These are phyloP conservation scores for Zaprionus inermis DNA, from an alignment of 1,140 invertebrate species.

Conservation along the genomic window DNA sequence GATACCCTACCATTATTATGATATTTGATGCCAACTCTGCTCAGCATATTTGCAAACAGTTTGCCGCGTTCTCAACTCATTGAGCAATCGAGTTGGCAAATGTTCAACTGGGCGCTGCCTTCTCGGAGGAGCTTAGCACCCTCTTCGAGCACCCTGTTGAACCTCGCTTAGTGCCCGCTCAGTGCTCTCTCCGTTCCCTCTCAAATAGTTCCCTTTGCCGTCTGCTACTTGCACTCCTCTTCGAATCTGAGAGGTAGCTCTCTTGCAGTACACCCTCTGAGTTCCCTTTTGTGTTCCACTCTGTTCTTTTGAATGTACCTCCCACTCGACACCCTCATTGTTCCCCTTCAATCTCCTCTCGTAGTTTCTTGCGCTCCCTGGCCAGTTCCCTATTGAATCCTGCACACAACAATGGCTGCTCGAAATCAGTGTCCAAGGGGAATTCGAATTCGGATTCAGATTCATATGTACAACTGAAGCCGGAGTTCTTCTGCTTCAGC, in stretches of 20 bases:
- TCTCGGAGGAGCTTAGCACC: neutral
- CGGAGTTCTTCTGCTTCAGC: neutral
- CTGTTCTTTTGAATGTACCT: neutral
- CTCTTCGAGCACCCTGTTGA: too few species aligned
- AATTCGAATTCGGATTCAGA: slow-evolving; percentile 24
- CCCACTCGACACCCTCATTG: neutral
- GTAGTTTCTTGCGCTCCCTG: neutral
- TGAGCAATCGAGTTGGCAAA: slow-evolving; percentile 54
- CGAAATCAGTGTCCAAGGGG: slow-evolving; percentile 27
- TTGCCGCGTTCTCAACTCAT: slow-evolving; percentile 57
- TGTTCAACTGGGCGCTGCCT: neutral
- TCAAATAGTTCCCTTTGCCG: too few species aligned
- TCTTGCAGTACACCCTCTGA: neutral
- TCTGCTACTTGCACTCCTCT: too few species aligned
- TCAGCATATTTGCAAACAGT: slow-evolving; percentile 55
- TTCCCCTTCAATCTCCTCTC: neutral
- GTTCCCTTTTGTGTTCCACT: neutral
- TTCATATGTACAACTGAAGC: slow-evolving; percentile 17
- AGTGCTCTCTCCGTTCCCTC: too few species aligned
- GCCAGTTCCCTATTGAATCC: neutral
- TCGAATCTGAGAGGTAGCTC: too few species aligned
- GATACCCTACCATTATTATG: slow-evolving; percentile 14
- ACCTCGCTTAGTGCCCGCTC: neutral
- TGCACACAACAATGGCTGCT: slow-evolving; percentile 10
- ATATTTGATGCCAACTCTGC: slow-evolving; percentile 14